Percentiles rank a stretch among this genome's conserved stretches.
Evolutionary conservation across 2,797 vertebrate species (phyloP).

Genomic region (Cyclura pinguis): DNA sequence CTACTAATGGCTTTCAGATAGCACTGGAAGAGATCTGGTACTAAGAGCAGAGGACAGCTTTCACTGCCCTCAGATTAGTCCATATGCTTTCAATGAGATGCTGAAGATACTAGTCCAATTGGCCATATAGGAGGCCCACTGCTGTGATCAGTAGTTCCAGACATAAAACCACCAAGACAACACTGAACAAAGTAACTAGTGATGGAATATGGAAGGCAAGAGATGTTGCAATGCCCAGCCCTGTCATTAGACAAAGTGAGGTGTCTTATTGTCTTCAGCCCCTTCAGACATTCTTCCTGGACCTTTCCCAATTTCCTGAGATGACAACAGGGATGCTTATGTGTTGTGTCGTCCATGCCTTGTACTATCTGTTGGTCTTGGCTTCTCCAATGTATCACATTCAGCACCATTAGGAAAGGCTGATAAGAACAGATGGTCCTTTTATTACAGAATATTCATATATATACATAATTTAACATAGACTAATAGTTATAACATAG

Average conservation of each 20-base stretch:
- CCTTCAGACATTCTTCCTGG: background rate
- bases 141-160: background rate
- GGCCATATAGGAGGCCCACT: background rate
- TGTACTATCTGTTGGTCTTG: background rate
- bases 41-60: background rate
- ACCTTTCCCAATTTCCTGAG: background rate
- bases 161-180: background rate
- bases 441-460: too few relatives aligned
- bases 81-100: background rate
- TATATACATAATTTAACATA: too few relatives aligned
- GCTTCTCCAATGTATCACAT: background rate
- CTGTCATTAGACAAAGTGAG: background rate
- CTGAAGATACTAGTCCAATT: background rate
- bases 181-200: too few relatives aligned
- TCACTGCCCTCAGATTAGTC: background rate
- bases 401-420: background rate
- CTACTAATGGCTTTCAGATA: background rate
- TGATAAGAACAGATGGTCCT: background rate
- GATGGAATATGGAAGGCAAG: background rate
- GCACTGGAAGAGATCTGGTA: background rate
- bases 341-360: background rate
- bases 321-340: background rate
- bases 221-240: background rate
- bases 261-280: background rate
- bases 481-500: too few relatives aligned